These are phyloP conservation scores for Poeciliopsis occidentalis DNA, from an alignment of 2,113 vertebrate genomes.

Conservation along the genomic window DNA sequence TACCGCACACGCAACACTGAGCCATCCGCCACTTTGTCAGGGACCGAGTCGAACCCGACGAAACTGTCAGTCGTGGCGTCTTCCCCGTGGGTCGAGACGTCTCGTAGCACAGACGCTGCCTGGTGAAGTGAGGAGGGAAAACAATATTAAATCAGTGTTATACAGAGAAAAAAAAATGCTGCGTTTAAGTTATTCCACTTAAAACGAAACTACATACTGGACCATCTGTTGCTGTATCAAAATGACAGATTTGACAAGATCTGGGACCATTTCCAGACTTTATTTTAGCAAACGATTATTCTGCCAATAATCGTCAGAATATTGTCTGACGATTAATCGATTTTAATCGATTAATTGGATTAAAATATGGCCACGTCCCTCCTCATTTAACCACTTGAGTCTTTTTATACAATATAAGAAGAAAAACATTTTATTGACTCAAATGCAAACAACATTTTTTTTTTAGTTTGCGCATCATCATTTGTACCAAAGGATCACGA, in stretches of 20 bases:
- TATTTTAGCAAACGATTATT: too few species aligned
- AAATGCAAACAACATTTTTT: too few species aligned
- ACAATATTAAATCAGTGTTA: conserved; percentile 7
- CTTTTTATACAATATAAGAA: too few species aligned
- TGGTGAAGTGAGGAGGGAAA: conserved; percentile 56
- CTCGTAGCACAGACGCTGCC: conserved; percentile 73
- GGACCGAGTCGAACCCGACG: conserved; percentile 81
- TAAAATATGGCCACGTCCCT: too few species aligned
- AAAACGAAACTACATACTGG: not conserved
- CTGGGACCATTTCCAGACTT: too few species aligned
- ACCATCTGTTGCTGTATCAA: not conserved
- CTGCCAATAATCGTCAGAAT: too few species aligned
- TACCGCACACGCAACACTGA: conserved; percentile 84
- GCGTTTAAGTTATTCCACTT: not conserved
- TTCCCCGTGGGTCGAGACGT: conserved; percentile 67
- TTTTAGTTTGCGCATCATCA: too few species aligned
- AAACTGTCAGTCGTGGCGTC: conserved; percentile 73
- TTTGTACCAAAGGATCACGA: too few species aligned
- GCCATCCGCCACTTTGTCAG: conserved; percentile 81
- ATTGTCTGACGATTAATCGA: too few species aligned
- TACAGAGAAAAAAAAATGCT: not conserved
- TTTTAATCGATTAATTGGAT: too few species aligned
- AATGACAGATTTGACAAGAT: not conserved
- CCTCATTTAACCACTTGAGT: too few species aligned
- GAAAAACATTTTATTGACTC: too few species aligned